Conservation (phyloP, 2,888 invertebrate genomes). For the Eucera pruinosa region DNA sequence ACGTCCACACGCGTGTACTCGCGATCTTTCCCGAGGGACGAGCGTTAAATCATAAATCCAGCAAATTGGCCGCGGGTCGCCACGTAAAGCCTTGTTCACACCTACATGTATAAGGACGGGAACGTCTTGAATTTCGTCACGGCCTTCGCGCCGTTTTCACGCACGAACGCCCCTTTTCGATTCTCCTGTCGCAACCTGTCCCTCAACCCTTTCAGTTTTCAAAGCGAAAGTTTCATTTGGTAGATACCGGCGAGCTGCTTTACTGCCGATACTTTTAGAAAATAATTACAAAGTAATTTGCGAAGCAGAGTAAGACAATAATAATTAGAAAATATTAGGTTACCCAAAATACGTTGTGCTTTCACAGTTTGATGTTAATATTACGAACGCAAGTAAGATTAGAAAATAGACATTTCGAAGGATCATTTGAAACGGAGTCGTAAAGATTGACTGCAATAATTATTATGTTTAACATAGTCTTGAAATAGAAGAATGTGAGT, state of each 20-base stretch:
- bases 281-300: no score
- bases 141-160: slow-evolving; percentile 49
- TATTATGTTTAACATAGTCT: no score
- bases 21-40: slow-evolving; percentile 66
- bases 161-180: slow-evolving; percentile 32
- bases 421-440: no score
- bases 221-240: slow-evolving; percentile 12
- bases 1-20: not conserved
- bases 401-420: no score
- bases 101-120: slow-evolving; percentile 58
- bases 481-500: no score
- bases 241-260: not conserved
- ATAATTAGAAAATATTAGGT: no score
- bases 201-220: slow-evolving; percentile 8
- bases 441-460: no score
- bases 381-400: no score
- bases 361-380: no score
- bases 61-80: slow-evolving; percentile 75
- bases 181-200: slow-evolving; percentile 11
- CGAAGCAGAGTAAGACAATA: no score
- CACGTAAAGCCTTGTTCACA: slow-evolving; percentile 70
- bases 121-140: slow-evolving; percentile 71
- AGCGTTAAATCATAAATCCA: slow-evolving; percentile 80
- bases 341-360: no score
- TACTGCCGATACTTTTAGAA: no score